Conservation (phyloP, 2,797 vertebrate genomes). For the Peromyscus melanophrys region DNA sequence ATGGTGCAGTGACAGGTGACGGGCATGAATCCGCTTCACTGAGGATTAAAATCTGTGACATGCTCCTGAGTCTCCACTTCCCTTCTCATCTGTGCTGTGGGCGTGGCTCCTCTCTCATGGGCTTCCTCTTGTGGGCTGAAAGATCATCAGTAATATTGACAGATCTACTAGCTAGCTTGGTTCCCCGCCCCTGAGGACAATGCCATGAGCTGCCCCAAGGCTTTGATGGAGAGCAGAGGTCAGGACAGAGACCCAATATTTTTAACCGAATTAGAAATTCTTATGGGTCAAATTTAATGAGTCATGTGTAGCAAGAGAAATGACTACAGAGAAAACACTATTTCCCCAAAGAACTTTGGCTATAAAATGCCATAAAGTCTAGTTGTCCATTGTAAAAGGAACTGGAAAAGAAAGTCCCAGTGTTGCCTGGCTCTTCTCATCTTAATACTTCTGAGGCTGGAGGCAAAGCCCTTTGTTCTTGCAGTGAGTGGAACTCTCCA, state of each 20-base stretch:
- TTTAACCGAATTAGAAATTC: conserved; percentile 43
- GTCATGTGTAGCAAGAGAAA: neutral
- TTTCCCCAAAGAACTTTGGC: neutral
- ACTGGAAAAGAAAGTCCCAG: neutral
- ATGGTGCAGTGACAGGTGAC: neutral
- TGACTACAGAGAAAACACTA: neutral
- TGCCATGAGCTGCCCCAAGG: neutral
- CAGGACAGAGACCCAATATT: neutral
- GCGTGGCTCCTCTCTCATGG: neutral
- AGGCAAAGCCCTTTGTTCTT: neutral
- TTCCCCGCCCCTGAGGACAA: neutral
- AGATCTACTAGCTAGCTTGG: neutral
- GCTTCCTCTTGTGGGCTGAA: neutral
- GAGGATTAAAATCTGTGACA: neutral
- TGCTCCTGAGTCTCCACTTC: neutral
- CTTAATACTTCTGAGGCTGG: neutral
- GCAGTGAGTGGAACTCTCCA: neutral
- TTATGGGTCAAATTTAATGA: neutral
- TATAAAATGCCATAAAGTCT: neutral
- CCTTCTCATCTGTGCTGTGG: neutral
- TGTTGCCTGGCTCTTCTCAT: neutral
- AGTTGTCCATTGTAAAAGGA: neutral
- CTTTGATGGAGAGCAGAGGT: neutral
- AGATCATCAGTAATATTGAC: neutral
- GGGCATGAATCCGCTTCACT: neutral